A percentile compares a stretch with the other conserved stretches of the same genome.
These are phyloP conservation scores for Mythimna ferrago DNA, from an alignment of 2,888 invertebrate species.

Conservation along the genomic window DNA sequence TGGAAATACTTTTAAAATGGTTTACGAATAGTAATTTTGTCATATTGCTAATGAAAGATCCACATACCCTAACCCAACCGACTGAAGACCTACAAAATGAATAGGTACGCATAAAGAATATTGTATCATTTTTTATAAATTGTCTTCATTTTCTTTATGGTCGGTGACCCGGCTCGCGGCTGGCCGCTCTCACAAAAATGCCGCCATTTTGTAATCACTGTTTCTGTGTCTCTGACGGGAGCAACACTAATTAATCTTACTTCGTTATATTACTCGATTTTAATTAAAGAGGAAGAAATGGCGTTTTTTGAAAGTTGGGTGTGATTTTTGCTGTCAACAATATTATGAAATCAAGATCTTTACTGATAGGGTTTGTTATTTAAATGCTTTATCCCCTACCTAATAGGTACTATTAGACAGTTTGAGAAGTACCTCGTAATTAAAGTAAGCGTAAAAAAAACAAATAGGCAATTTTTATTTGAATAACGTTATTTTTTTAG, in stretches of 20 bases:
- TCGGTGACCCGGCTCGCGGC: too few species aligned
- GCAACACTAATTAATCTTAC: conserved; percentile 43
- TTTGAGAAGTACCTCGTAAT: not conserved
- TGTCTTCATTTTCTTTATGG: conserved; percentile 16
- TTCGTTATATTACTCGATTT: conserved; percentile 50
- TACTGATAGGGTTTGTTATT: not conserved
- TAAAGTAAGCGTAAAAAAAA: not conserved
- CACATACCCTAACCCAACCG: not conserved
- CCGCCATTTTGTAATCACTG: conserved; percentile 35
- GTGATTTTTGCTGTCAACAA: conserved; percentile 21
- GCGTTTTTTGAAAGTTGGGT: conserved; percentile 2
- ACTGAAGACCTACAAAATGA: not conserved
- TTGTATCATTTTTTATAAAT: conserved; percentile 5
- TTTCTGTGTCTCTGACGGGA: conserved; percentile 31
- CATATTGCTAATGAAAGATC: conserved; percentile 1
- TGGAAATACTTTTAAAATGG: not conserved
- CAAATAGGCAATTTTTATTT: too few species aligned
- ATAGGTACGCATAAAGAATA: conserved; percentile 4
- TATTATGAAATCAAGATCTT: conserved; percentile 2
- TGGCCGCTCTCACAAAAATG: conserved; percentile 3
- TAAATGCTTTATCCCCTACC: not conserved
- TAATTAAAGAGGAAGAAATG: conserved; percentile 43
- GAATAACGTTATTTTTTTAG: too few species aligned
- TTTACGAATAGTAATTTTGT: not conserved
- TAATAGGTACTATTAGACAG: not conserved